Conservation (phyloP, 2,797 vertebrate species). For the Takifugu rubripes region DNA sequence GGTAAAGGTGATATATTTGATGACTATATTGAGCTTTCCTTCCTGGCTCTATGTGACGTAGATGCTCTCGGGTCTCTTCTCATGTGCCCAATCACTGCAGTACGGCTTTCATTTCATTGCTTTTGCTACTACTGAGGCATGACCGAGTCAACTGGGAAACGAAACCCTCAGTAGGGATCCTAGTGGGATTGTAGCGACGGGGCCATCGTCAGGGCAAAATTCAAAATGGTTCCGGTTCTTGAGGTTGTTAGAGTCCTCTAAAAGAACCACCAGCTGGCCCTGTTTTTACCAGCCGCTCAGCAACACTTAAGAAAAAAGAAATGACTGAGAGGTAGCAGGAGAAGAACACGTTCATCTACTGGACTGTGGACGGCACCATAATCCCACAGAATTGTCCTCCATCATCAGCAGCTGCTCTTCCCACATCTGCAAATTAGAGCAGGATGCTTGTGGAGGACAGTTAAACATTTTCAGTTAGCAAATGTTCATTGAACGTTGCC, state of each 20-base stretch:
- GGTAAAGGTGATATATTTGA: slow-evolving; percentile 63
- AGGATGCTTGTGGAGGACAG: background rate
- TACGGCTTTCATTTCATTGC: slow-evolving; percentile 38
- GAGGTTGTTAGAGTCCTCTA: no score
- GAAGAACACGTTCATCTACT: no score
- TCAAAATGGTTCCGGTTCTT: no score
- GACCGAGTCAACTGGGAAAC: background rate
- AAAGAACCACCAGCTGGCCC: no score
- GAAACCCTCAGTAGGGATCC: slow-evolving; percentile 15
- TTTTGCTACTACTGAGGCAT: slow-evolving; percentile 17
- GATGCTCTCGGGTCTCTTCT: slow-evolving; percentile 28
- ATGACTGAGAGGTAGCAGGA: no score
- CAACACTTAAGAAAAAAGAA: no score
- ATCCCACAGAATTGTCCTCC: slow-evolving; percentile 22
- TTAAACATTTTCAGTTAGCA: no score
- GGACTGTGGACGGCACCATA: slow-evolving; percentile 20
- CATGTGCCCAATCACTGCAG: slow-evolving; percentile 21
- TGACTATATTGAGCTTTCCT: slow-evolving; percentile 31
- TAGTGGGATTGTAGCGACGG: slow-evolving; percentile 2
- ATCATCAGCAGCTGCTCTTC: slow-evolving; percentile 28
- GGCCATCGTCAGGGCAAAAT: background rate
- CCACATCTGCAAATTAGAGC: slow-evolving; percentile 28
- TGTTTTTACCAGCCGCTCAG: no score
- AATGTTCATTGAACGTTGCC: no score
- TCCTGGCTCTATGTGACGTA: slow-evolving; percentile 18